phyloP scores from a whole-genome alignment of 2,888 invertebrate species.

The Drosophila stalkeri region DNA sequence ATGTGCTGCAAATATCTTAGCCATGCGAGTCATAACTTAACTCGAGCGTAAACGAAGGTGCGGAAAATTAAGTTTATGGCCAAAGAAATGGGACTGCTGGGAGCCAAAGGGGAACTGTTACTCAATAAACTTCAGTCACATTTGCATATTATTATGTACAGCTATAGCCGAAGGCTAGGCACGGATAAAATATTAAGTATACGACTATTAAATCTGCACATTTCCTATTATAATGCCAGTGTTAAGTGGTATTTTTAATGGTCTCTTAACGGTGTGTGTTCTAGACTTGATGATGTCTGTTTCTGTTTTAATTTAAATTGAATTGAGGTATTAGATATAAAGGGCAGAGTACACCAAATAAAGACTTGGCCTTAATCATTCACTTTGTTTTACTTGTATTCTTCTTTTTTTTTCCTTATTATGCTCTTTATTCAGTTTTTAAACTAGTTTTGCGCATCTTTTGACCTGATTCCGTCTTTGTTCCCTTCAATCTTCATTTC shows the following conservation, averaged over 20 bases:
- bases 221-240: background rate
- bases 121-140: conserved; percentile 10
- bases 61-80: conserved; percentile 40
- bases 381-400: background rate
- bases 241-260: conserved; percentile 2
- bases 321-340: background rate
- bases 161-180: background rate
- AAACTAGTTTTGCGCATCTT: conserved; percentile 21
- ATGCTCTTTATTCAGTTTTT: background rate
- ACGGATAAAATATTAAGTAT: conserved; percentile 3
- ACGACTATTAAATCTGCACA: background rate
- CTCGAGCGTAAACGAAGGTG: conserved; percentile 9
- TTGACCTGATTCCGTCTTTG: conserved; percentile 41
- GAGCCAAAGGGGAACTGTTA: background rate
- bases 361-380: background rate
- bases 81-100: conserved; percentile 27
- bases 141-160: conserved; percentile 32
- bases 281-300: background rate
- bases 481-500: conserved; percentile 25
- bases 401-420: background rate
- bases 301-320: background rate
- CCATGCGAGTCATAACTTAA: conserved; percentile 11
- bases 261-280: background rate
- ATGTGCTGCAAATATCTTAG: conserved; percentile 12
- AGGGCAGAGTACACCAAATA: background rate